These are phyloP conservation scores for Sorex maritimensis DNA, from an alignment of 2,797 vertebrate species.

Conservation along the genomic window DNA sequence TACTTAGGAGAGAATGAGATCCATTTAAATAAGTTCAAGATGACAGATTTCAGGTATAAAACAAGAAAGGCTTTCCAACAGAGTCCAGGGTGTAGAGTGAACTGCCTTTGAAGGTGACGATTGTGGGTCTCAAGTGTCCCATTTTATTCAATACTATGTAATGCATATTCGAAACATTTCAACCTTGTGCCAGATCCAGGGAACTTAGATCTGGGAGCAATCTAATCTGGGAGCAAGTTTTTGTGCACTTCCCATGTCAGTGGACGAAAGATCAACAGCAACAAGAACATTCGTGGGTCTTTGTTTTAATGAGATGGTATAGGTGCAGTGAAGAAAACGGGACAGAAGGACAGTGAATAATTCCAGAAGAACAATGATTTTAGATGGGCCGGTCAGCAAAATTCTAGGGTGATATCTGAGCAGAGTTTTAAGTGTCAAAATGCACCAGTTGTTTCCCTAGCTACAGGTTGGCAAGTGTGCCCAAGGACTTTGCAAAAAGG, in stretches of 20 bases:
- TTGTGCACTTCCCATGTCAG: neutral
- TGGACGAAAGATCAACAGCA: neutral
- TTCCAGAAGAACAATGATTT: neutral
- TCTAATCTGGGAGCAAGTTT: neutral
- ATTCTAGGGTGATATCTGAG: neutral
- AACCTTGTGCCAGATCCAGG: neutral
- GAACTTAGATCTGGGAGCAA: neutral
- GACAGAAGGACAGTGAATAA: neutral
- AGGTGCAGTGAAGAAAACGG: conserved; percentile 7
- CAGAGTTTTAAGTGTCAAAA: conserved; percentile 57
- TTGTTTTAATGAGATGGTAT: neutral
- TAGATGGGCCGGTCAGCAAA: neutral
- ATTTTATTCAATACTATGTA: neutral
- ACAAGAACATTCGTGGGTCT: neutral
- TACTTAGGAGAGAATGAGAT: neutral
- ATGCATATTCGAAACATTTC: neutral
- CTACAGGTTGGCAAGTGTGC: neutral
- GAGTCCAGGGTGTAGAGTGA: neutral
- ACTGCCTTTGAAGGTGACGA: neutral
- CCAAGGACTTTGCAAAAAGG: neutral
- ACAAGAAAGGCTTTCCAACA: neutral
- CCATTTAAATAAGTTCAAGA: neutral
- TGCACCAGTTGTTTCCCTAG: neutral
- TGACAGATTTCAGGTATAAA: neutral
- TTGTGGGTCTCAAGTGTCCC: neutral